These are phyloP conservation scores for Emys orbicularis DNA, from an alignment of 2,797 vertebrate genomes.

Conservation along the genomic window DNA sequence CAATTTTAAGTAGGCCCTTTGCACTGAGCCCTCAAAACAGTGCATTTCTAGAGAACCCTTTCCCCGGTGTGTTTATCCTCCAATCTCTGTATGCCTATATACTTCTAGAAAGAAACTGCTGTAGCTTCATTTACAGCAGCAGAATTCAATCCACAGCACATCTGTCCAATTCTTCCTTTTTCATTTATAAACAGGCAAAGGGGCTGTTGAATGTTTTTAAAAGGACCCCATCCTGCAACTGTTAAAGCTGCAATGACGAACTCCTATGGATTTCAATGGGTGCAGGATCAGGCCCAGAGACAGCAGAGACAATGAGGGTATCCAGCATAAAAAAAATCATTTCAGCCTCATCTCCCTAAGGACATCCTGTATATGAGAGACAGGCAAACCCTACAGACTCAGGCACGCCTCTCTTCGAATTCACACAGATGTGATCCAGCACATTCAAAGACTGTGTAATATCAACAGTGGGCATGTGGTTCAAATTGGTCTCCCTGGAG, in stretches of 20 bases:
- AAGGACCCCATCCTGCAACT: rapidly evolving
- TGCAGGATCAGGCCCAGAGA: neutral
- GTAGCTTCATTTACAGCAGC: rapidly evolving
- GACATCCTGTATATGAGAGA: neutral
- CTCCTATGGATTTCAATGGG: rapidly evolving
- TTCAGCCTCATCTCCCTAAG: too few species aligned
- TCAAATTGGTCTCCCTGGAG: neutral
- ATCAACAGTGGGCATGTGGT: neutral
- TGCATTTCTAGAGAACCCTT: neutral
- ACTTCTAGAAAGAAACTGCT: rapidly evolving
- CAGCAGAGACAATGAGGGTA: neutral
- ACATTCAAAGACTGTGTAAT: neutral
- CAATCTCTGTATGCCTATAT: neutral
- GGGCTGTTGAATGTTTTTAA: rapidly evolving
- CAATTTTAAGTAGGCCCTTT: neutral
- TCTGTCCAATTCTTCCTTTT: neutral
- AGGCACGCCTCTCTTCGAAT: neutral
- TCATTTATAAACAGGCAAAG: neutral
- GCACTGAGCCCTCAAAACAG: rapidly evolving
- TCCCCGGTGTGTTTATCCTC: neutral
- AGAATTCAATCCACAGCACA: neutral
- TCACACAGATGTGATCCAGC: neutral
- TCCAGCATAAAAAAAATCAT: rapidly evolving
- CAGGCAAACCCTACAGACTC: neutral
- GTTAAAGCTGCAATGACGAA: neutral